phyloP scores from a whole-genome alignment of 2,113 vertebrate genomes.

The Lasiurus borealis region DNA sequence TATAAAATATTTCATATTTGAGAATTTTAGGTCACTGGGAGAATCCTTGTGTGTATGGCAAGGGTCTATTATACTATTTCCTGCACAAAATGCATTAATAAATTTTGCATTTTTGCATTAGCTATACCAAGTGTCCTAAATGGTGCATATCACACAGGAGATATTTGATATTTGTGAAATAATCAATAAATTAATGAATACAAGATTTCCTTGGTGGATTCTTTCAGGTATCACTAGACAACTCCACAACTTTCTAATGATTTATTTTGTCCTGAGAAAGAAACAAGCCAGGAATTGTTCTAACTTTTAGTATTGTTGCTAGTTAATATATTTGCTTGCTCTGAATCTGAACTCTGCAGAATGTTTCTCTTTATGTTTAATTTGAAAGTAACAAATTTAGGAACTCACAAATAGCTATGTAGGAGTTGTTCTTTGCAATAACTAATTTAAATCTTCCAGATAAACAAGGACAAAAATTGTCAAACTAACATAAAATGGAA shows the following conservation, averaged over 20 bases:
- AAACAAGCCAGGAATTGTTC: constrained; percentile 26
- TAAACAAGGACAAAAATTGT: constrained; percentile 13
- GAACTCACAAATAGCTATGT: neutral
- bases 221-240: neutral
- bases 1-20: constrained; percentile 28
- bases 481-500: neutral
- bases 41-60: neutral
- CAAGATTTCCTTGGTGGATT: neutral
- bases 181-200: neutral
- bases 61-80: neutral
- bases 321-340: constrained; percentile 45
- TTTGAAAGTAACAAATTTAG: constrained; percentile 50
- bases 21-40: neutral
- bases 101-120: constrained; percentile 4
- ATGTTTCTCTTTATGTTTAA: constrained; percentile 9
- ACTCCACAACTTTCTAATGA: neutral
- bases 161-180: neutral
- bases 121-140: neutral
- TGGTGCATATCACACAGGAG: neutral
- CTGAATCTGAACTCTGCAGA: constrained; percentile 9
- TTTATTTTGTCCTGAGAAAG: constrained; percentile 25
- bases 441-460: neutral
- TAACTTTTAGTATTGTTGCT: neutral
- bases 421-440: constrained; percentile 18
- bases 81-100: neutral